Base-by-base conservation (phyloP, 2,113 vertebrate species). In the Phaethon lepturus region DNA sequence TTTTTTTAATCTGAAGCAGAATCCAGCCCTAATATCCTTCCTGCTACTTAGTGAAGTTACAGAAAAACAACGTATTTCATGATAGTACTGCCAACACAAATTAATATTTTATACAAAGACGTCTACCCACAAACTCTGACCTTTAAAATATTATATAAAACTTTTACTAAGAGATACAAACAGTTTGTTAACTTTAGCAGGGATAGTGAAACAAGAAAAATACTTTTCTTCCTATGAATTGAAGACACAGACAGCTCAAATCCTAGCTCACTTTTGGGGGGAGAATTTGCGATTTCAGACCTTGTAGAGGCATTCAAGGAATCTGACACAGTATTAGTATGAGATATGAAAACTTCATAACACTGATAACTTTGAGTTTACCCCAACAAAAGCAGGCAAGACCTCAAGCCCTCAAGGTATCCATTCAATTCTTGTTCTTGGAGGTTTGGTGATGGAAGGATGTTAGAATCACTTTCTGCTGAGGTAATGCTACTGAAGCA, bases 61-160 rank as follows among this genome's bases (percentile, higher is more conserved):
- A 69, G 81, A 81, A 94, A 88, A 84, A 5, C 73, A 72, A 45
- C 0, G 1, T 83, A 81, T 87, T 91, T 75, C 35, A 11, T 66
- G 66, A 10, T 2, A 33, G 25, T 26, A 73, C 94, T 95, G 94
- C 94, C 95, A 96, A 87, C 77, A 90, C 60, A 93, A 95, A 95
- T 89, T 49, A 72, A 79, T 96, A 87, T 90, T 96, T 97, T 95
- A 93, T 45, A 79, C 58, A 55, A 60, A 75, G 72, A 72, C 62
- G 0, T 91, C 84, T 90, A 42, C 77, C 2, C 45, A 66, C 53
- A 73, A 79, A 47, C 44, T 47, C 53, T 93, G 95, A 95, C 91
- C 93, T 95, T 96, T 95, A 44, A 78, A 87, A 66, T 15, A 93
- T 94, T 94, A 91, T 50, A 49, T 95, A 94, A 97, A 71, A 26